Evolutionary conservation across 2,797 vertebrate species (phyloP).

Genomic region (Cyprinodon diabolis): DNA sequence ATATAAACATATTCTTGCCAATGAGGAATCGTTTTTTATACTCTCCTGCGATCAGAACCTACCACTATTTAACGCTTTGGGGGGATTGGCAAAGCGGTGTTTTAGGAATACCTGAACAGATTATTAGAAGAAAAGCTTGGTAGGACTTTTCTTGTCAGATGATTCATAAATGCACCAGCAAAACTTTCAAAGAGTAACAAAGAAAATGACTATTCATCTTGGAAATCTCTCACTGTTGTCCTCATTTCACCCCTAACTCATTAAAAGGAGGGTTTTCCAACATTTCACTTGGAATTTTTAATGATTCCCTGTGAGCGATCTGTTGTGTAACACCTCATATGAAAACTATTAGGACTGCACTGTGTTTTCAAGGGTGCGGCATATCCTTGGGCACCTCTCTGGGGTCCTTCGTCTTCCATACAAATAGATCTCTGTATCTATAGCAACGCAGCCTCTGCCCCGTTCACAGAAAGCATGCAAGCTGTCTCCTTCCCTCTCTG

Average conservation of each 20-base stretch:
- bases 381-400: slow-evolving; percentile 61
- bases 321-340: slow-evolving; percentile 66
- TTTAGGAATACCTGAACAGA: slow-evolving; percentile 3
- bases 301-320: slow-evolving; percentile 30
- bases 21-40: not conserved
- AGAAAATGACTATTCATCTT: slow-evolving; percentile 16
- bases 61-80: slow-evolving; percentile 3
- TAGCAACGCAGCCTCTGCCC: slow-evolving; percentile 53
- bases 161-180: slow-evolving; percentile 16
- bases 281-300: slow-evolving; percentile 23
- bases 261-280: slow-evolving; percentile 13
- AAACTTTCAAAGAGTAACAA: not conserved
- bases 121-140: slow-evolving; percentile 13
- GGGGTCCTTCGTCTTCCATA: slow-evolving; percentile 59
- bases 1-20: not conserved
- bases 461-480: slow-evolving; percentile 45
- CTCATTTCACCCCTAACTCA: slow-evolving; percentile 12
- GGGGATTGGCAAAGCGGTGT: not conserved
- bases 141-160: slow-evolving; percentile 1
- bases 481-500: slow-evolving; percentile 44
- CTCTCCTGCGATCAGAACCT: not conserved
- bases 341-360: slow-evolving; percentile 62
- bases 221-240: slow-evolving; percentile 15
- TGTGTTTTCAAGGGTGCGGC: slow-evolving; percentile 57
- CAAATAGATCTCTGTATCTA: slow-evolving; percentile 62